Conservation (phyloP, 2,113 vertebrate genomes). For the Heliornis fulica region DNA sequence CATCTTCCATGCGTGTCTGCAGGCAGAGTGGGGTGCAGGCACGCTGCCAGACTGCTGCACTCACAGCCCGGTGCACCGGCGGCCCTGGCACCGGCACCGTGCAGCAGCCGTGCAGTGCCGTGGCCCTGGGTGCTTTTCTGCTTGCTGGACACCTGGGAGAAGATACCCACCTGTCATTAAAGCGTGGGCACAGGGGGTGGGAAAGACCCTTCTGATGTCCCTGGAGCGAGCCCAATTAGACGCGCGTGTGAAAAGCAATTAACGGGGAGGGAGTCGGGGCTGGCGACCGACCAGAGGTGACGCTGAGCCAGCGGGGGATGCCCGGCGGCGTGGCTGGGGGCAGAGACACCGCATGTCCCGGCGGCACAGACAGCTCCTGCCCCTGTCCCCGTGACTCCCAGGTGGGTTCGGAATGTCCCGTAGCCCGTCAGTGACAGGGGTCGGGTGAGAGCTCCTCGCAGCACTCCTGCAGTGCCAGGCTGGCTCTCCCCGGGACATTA, state of each 20-base stretch:
- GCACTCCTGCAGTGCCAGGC: rapidly evolving
- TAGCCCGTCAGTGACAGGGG: not conserved
- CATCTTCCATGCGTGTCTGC: rapidly evolving
- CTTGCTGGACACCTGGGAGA: rapidly evolving
- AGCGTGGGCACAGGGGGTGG: not conserved
- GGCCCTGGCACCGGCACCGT: rapidly evolving
- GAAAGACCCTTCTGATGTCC: not conserved
- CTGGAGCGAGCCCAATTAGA: not conserved
- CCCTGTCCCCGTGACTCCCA: not conserved
- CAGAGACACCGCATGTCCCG: not conserved
- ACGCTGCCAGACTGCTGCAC: rapidly evolving
- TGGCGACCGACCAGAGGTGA: not conserved
- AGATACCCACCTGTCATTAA: not conserved
- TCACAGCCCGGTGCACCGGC: too few relatives aligned
- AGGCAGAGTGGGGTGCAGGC: rapidly evolving
- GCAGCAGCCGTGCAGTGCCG: not conserved
- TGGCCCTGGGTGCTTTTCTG: rapidly evolving
- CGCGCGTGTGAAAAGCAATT: constrained; percentile 15
- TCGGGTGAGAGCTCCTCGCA: rapidly evolving
- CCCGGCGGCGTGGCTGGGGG: not conserved
- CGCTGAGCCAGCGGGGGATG: not conserved
- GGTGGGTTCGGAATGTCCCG: rapidly evolving
- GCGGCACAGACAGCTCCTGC: not conserved
- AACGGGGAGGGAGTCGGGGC: not conserved
- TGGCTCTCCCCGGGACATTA: not conserved